Evolutionary conservation across 2,888 invertebrate genomes (phyloP).

Genomic region (Hetaerina titia): DNA sequence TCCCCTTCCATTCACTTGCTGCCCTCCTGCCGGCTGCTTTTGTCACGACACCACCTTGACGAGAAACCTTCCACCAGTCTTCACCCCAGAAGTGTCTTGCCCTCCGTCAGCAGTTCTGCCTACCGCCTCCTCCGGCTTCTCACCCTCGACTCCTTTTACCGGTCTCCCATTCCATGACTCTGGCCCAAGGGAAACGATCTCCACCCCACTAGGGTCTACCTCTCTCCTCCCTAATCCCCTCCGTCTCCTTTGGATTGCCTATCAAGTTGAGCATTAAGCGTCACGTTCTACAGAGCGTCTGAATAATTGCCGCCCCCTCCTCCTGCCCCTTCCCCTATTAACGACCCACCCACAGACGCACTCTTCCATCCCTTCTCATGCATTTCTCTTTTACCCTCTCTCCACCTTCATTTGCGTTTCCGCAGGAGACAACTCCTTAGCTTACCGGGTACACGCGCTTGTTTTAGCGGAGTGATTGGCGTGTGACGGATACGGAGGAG

Average conservation of each 20-base stretch:
- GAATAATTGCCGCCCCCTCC: background rate
- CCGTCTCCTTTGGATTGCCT: background rate
- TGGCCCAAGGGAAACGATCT: background rate
- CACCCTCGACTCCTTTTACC: background rate
- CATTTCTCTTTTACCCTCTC: background rate
- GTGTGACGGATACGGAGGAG: background rate
- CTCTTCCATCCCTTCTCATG: too few relatives aligned
- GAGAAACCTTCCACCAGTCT: background rate
- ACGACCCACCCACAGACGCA: too few relatives aligned
- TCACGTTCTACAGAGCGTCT: background rate
- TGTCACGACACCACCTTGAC: too few relatives aligned
- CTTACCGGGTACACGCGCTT: background rate
- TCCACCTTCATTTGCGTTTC: background rate
- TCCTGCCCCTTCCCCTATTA: background rate
- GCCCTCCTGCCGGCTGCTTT: background rate
- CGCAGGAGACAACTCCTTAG: background rate
- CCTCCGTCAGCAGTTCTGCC: background rate
- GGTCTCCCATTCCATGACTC: background rate
- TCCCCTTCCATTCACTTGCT: background rate
- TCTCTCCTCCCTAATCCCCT: background rate
- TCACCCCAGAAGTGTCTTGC: background rate
- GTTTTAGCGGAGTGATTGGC: conserved; percentile 1
- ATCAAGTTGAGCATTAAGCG: conserved; percentile 3
- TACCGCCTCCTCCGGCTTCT: background rate
- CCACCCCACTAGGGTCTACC: background rate